Percentiles rank a stretch among this genome's conserved stretches.
Conservation (phyloP, 2,113 vertebrate genomes). For the Andinoacara biseriatus region DNA sequence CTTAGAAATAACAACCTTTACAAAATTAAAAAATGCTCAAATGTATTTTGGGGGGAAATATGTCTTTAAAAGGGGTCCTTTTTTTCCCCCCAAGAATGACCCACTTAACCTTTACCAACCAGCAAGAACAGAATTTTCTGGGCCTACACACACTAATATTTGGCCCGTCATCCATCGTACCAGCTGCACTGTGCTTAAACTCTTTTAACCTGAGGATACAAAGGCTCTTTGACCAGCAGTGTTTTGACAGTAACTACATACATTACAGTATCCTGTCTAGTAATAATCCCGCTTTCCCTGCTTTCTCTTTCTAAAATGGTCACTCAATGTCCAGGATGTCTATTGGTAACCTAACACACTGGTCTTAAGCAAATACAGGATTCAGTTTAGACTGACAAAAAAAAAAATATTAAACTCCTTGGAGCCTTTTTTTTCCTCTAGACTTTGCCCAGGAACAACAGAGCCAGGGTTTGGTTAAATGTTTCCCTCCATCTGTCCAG, state of each 20-base stretch:
- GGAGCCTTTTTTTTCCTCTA: slow-evolving; percentile 29
- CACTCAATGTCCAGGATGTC: slow-evolving; percentile 47
- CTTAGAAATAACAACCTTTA: neutral
- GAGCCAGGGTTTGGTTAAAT: slow-evolving; percentile 46
- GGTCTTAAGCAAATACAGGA: slow-evolving; percentile 52
- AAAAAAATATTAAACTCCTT: slow-evolving; percentile 38
- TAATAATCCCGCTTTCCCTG: slow-evolving; percentile 27
- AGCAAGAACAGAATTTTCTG: slow-evolving; percentile 35
- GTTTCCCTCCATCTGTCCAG: slow-evolving; percentile 53
- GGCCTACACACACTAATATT: slow-evolving; percentile 50
- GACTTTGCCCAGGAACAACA: slow-evolving; percentile 50
- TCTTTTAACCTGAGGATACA: slow-evolving; percentile 61
- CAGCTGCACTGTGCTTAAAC: slow-evolving; percentile 45
- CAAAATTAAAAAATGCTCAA: neutral
- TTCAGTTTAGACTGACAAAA: slow-evolving; percentile 49
- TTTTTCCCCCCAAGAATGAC: slow-evolving; percentile 13
- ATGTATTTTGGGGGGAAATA: neutral
- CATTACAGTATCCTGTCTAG: slow-evolving; percentile 56
- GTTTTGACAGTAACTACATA: slow-evolving; percentile 75
- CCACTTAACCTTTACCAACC: slow-evolving; percentile 19
- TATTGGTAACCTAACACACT: slow-evolving; percentile 57
- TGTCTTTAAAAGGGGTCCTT: neutral
- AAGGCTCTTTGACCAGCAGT: slow-evolving; percentile 70
- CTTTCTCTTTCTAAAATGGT: slow-evolving; percentile 35
- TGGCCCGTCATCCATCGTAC: slow-evolving; percentile 45